Evolutionary conservation across 2,113 vertebrate species (phyloP), one percentile per base, ranked within the genome.

Genomic region (Cygnus atratus): DNA sequence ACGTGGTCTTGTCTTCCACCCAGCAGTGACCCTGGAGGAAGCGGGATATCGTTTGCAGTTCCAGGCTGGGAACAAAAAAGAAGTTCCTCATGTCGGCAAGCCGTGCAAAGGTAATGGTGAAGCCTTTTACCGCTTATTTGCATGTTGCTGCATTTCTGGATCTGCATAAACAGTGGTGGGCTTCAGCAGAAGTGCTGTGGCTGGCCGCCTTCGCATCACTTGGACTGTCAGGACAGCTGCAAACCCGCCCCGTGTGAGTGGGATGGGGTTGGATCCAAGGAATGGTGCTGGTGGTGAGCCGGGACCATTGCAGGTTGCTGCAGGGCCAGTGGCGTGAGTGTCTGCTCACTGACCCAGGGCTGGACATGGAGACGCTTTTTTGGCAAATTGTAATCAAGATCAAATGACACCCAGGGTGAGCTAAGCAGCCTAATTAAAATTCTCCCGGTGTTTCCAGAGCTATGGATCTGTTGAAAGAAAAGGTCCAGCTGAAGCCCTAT

Each of bases 1-100:
- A 98, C 87, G 58, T 96, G 96, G 95, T 86, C 95, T 97, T 98
- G 97, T 98, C 98, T 97, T 97, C 90, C 92, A 95, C 82, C 78
- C 95, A 97, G 97, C 90, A 86, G 97, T 80, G 76, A 93, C 92
- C 90, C 73, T 7, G 19, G 85, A 81, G 76, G 92, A 97, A 1
- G 24, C 35, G 8, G 92, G 93, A 37, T 39, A 62, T 3, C 72
- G 90, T 44, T 84, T 37, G 90, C 93, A 84, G 88, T n/a, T 93
- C 84, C 93, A 65, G 90, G 92, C 84, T n/a, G 39, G 86, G 74
- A 89, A 95, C 71, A 96, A 89, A 96, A 97, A 96, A 79, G 88
- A 46, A 81, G 86, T 93, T 84, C 44, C 68, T 62, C 74, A 3
- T 41, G 83, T 44, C 80, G 29, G 95, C 73, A 35, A 94, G 85